These are phyloP conservation scores for Elachura formosa DNA, from an alignment of 2,113 vertebrate species.

Conservation along the genomic window DNA sequence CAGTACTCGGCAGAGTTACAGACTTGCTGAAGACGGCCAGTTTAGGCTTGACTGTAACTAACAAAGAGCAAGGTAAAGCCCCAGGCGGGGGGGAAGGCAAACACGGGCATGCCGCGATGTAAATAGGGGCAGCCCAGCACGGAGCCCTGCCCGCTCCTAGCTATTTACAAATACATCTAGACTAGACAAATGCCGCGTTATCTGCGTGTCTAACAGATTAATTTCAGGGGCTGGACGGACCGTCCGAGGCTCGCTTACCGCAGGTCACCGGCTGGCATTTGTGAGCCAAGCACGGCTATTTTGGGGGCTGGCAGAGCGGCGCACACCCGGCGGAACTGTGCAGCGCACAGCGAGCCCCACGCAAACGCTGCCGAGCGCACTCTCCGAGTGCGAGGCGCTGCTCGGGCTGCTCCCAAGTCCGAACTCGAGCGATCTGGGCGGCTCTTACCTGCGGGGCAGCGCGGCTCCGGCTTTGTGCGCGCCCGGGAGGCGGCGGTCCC, in stretches of 20 bases:
- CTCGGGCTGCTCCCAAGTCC: background rate
- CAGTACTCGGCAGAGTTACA: background rate
- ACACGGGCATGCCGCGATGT: background rate
- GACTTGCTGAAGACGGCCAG: background rate
- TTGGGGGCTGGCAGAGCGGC: background rate
- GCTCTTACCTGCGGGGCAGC: constrained; percentile 44
- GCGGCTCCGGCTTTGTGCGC: background rate
- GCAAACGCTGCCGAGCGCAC: background rate
- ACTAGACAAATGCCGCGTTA: background rate
- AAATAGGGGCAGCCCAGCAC: background rate
- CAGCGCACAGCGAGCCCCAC: fast-evolving
- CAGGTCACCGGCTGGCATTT: background rate
- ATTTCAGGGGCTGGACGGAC: background rate
- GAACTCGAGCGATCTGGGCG: background rate
- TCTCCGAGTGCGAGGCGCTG: fast-evolving
- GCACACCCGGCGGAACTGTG: fast-evolving
- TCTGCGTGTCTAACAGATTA: background rate
- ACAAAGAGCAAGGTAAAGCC: constrained; percentile 41
- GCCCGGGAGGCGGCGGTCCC: background rate
- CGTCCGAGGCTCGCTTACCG: background rate
- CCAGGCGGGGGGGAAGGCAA: background rate
- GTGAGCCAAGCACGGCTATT: background rate
- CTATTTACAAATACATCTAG: background rate
- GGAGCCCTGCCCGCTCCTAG: background rate
- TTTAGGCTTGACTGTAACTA: constrained; percentile 3